Conservation (phyloP, 2,888 invertebrate genomes). For the Amphipyra tragopoginis region DNA sequence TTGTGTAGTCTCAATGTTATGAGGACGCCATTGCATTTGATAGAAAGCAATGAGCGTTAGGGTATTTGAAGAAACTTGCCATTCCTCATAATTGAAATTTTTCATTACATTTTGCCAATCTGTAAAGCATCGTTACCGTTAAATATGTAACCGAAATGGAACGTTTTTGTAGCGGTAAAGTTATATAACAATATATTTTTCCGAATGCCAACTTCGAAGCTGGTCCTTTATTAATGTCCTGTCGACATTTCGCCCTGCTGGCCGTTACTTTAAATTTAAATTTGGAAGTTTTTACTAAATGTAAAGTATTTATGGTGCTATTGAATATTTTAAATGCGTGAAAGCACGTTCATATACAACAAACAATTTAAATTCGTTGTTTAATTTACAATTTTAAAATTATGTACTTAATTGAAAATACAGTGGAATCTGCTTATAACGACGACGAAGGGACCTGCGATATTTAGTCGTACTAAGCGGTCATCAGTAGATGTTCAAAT, state of each 20-base stretch:
- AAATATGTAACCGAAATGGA: slow-evolving; percentile 20
- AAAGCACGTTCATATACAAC: too few relatives aligned
- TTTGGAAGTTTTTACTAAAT: slow-evolving; percentile 38
- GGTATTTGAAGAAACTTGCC: neutral
- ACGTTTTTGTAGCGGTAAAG: slow-evolving; percentile 29
- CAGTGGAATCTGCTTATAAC: too few relatives aligned
- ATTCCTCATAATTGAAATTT: neutral
- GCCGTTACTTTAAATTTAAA: slow-evolving; percentile 46
- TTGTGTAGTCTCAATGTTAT: too few relatives aligned
- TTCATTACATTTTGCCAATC: neutral
- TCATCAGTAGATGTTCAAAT: too few relatives aligned
- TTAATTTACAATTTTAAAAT: too few relatives aligned
- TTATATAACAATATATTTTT: slow-evolving; percentile 48
- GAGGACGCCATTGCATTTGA: too few relatives aligned
- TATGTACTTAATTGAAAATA: too few relatives aligned
- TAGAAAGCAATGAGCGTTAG: too few relatives aligned
- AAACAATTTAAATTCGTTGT: too few relatives aligned
- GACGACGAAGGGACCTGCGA: too few relatives aligned
- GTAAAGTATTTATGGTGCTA: slow-evolving; percentile 30
- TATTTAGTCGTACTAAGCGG: too few relatives aligned
- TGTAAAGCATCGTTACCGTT: neutral
- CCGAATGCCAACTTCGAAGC: slow-evolving; percentile 39
- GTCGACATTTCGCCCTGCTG: slow-evolving; percentile 49
- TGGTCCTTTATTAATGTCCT: slow-evolving; percentile 50
- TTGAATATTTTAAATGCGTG: slow-evolving; percentile 21